These are phyloP conservation scores for Bombus vancouverensis DNA, from an alignment of 1,140 invertebrate species.

Conservation along the genomic window DNA sequence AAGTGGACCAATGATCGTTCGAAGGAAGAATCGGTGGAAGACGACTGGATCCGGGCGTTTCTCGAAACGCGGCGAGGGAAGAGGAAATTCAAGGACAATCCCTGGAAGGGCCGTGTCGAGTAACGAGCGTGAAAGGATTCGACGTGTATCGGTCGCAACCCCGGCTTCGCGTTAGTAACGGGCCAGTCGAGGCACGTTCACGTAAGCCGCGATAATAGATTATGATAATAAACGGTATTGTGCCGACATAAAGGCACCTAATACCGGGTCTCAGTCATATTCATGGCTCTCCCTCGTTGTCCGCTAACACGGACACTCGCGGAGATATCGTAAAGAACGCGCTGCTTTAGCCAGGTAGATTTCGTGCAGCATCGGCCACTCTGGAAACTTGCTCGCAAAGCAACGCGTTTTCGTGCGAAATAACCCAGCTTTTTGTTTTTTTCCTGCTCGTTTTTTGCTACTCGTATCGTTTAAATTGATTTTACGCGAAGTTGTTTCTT, in stretches of 20 bases:
- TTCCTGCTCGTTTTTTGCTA: not conserved
- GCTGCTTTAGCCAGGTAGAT: conserved; percentile 59
- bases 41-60: conserved; percentile 8
- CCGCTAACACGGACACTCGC: conserved; percentile 49
- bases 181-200: conserved; percentile 60
- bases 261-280: conserved; percentile 62
- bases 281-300: conserved; percentile 57
- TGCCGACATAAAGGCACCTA: conserved; percentile 75
- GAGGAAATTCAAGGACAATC: conserved; percentile 47
- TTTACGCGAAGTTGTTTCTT: not conserved
- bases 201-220: conserved; percentile 79
- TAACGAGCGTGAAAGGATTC: conserved; percentile 59
- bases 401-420: not conserved
- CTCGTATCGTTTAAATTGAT: not conserved
- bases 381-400: not conserved
- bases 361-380: conserved; percentile 6
- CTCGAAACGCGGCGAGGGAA: conserved; percentile 5
- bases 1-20: conserved; percentile 9
- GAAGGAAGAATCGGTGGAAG: not conserved
- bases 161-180: conserved; percentile 54
- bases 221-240: conserved; percentile 80
- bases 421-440: not conserved
- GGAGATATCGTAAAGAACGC: conserved; percentile 68
- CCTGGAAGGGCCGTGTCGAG: conserved; percentile 23
- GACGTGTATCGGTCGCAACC: conserved; percentile 42